phyloP scores from a whole-genome alignment of 2,797 vertebrate species.

The Holocentrus rufus region DNA sequence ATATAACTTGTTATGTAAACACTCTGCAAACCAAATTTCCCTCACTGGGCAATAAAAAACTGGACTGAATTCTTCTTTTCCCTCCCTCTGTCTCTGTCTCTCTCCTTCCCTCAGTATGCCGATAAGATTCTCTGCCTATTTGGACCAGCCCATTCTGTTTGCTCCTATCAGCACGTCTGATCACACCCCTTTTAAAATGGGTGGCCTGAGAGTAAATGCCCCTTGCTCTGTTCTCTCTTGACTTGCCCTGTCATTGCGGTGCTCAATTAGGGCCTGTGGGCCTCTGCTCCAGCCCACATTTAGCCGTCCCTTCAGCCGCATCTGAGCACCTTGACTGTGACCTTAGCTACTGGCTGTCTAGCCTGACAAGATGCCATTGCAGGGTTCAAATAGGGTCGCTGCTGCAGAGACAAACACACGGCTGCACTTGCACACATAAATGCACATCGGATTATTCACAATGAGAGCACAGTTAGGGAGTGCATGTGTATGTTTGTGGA shows the following conservation, averaged over 20 bases:
- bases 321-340: constrained; percentile 57
- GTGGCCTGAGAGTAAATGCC: constrained; percentile 60
- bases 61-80: constrained; percentile 7
- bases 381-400: neutral
- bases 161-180: constrained; percentile 61
- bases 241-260: constrained; percentile 47
- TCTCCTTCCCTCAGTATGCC: constrained; percentile 12
- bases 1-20: neutral
- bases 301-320: constrained; percentile 31
- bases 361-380: constrained; percentile 30
- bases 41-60: constrained; percentile 24
- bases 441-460: constrained; percentile 60
- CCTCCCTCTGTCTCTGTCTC: neutral
- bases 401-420: constrained; percentile 16
- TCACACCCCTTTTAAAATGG: constrained; percentile 60
- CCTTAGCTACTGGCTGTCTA: constrained; percentile 55
- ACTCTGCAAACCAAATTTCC: constrained; percentile 12
- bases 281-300: constrained; percentile 43
- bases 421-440: constrained; percentile 29
- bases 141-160: constrained; percentile 52
- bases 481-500: constrained; percentile 43
- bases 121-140: constrained; percentile 60
- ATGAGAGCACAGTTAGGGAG: constrained; percentile 56
- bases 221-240: constrained; percentile 39
- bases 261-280: constrained; percentile 59